Evolutionary conservation across 2,888 invertebrate genomes (phyloP).

Genomic region (Trissolcus brochymenae): DNA sequence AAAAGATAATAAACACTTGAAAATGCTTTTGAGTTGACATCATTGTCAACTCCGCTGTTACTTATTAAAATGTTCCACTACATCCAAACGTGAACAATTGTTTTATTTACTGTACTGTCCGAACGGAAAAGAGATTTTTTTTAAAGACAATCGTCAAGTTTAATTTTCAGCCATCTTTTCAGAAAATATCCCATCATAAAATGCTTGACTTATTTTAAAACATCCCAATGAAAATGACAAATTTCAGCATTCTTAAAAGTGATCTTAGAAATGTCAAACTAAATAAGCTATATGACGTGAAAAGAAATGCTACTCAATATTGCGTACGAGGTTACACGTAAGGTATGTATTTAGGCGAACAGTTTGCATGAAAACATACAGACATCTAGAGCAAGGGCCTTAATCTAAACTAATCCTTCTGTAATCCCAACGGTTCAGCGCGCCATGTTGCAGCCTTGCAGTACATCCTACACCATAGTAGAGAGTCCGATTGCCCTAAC

Average conservation of each 20-base stretch:
- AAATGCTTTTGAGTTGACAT: too few relatives aligned
- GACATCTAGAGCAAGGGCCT: conserved; percentile 66
- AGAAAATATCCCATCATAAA: too few relatives aligned
- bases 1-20: too few relatives aligned
- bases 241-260: background rate
- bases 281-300: conserved; percentile 32
- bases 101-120: too few relatives aligned
- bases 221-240: too few relatives aligned
- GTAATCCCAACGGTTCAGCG: conserved; percentile 64
- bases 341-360: conserved; percentile 68
- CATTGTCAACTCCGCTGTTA: too few relatives aligned
- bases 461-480: conserved; percentile 45
- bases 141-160: too few relatives aligned
- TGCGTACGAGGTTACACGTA: conserved; percentile 57
- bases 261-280: conserved; percentile 44
- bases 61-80: too few relatives aligned
- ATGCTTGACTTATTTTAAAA: too few relatives aligned
- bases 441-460: conserved; percentile 28
- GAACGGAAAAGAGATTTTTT: too few relatives aligned
- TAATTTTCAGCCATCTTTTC: too few relatives aligned
- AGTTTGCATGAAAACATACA: conserved; percentile 71
- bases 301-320: conserved; percentile 37
- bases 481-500: conserved; percentile 61
- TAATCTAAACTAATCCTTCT: conserved; percentile 72
- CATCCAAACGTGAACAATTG: background rate